Conservation (phyloP, 2,888 invertebrate genomes). For the Tuberolachnus salignus region DNA sequence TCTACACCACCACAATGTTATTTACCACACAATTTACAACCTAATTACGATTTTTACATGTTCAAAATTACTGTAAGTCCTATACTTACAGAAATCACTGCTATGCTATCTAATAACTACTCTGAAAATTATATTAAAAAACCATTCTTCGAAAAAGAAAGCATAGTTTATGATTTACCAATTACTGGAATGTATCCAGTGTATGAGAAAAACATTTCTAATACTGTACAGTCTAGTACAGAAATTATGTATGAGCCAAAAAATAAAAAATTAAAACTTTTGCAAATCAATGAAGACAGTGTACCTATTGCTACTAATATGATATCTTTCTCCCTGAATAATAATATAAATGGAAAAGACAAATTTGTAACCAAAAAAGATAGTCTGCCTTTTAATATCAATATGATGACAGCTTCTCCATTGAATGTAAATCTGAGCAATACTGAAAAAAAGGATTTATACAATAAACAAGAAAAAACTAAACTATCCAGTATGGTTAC, state of each 20-base stretch:
- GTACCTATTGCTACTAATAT: not conserved
- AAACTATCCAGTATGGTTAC: not conserved
- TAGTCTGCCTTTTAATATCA: not conserved
- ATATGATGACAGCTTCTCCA: not conserved
- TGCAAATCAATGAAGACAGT: not conserved
- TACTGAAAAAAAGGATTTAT: not conserved
- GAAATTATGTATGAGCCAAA: slow-evolving; percentile 5
- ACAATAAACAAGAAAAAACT: not conserved
- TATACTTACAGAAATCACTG: slow-evolving; percentile 60
- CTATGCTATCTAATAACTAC: slow-evolving; percentile 58
- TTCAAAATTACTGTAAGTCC: slow-evolving; percentile 57
- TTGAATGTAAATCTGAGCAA: not conserved
- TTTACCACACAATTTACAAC: slow-evolving; percentile 29
- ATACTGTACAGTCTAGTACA: not conserved
- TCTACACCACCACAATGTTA: not conserved
- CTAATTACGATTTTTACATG: slow-evolving; percentile 59
- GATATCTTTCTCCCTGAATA: not conserved
- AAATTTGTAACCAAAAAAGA: not conserved
- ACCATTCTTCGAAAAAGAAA: not conserved
- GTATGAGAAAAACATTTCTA: slow-evolving; percentile 12
- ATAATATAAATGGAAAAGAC: not conserved
- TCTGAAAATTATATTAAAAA: not conserved
- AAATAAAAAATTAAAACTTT: slow-evolving; percentile 14
- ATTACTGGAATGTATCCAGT: slow-evolving; percentile 10
- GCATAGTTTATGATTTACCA: not conserved